Evolutionary conservation across 2,888 invertebrate species (phyloP).

Genomic region (Gastrophysa polygoni): DNA sequence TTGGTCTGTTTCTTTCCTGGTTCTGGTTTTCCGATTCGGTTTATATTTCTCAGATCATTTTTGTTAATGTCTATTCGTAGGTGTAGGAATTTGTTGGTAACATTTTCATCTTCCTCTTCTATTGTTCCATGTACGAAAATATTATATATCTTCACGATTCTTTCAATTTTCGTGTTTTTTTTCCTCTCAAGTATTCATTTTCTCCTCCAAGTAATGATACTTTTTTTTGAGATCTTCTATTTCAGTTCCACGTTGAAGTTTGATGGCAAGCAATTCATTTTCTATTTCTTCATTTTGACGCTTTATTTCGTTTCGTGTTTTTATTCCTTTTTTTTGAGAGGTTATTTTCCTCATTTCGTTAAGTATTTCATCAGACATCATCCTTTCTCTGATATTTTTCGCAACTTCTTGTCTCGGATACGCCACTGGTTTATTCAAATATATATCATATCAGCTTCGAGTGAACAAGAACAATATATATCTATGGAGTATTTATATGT

Average conservation of each 20-base stretch:
- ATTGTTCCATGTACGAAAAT: neutral
- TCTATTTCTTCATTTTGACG: neutral
- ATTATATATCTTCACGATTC: neutral
- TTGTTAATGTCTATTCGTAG: neutral
- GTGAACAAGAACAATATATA: too few relatives aligned
- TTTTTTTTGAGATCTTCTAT: neutral
- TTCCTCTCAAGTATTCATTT: neutral
- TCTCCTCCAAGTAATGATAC: neutral
- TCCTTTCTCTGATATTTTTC: too few relatives aligned
- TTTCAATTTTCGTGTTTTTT: neutral
- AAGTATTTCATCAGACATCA: neutral
- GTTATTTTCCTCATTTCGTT: neutral
- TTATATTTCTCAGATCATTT: neutral
- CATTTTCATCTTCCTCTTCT: neutral
- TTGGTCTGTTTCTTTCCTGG: neutral
- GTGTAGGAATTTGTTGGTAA: neutral
- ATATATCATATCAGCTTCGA: too few relatives aligned
- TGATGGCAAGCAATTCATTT: neutral
- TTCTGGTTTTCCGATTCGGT: neutral
- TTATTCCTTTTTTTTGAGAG: neutral
- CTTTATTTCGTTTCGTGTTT: too few relatives aligned
- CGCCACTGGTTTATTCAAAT: neutral
- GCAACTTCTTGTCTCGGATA: neutral
- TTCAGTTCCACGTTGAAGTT: neutral
- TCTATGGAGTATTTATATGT: too few relatives aligned